These are phyloP conservation scores for Bombus huntii DNA, from an alignment of 1,140 invertebrate genomes.

Conservation along the genomic window DNA sequence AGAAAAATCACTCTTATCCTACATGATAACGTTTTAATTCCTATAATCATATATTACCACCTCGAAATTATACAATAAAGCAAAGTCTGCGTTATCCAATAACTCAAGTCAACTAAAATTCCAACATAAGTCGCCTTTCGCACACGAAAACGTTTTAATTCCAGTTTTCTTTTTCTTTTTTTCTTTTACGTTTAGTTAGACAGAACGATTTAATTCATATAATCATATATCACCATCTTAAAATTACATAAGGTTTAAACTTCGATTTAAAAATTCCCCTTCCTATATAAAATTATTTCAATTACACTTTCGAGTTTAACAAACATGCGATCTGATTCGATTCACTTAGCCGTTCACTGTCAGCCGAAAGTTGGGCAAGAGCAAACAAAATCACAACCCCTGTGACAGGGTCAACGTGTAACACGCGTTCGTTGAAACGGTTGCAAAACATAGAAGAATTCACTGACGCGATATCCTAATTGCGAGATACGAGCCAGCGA, in stretches of 20 bases:
- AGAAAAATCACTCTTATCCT: too few species aligned
- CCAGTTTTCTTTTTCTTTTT: too few species aligned
- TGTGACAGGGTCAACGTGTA: neutral
- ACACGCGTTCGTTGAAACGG: neutral
- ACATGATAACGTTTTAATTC: too few species aligned
- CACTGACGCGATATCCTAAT: slow-evolving; percentile 12
- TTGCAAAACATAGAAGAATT: slow-evolving; percentile 10
- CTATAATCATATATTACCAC: too few species aligned
- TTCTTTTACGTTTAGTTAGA: too few species aligned
- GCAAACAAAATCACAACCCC: slow-evolving; percentile 10
- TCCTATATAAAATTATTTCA: neutral
- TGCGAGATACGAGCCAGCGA: slow-evolving; percentile 4
- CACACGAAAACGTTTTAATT: too few species aligned
- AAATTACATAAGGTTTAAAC: neutral
- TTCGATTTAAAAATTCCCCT: neutral
- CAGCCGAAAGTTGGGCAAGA: neutral
- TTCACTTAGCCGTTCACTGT: neutral
- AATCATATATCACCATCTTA: neutral
- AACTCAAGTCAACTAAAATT: too few species aligned
- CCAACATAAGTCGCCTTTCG: neutral
- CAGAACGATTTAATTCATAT: neutral
- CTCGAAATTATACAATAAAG: too few species aligned
- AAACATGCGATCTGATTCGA: neutral
- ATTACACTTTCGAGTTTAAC: neutral
- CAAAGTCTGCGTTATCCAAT: too few species aligned